Evolutionary conservation across 2,797 vertebrate species (phyloP).

Genomic region (Arremon aurantiirostris): DNA sequence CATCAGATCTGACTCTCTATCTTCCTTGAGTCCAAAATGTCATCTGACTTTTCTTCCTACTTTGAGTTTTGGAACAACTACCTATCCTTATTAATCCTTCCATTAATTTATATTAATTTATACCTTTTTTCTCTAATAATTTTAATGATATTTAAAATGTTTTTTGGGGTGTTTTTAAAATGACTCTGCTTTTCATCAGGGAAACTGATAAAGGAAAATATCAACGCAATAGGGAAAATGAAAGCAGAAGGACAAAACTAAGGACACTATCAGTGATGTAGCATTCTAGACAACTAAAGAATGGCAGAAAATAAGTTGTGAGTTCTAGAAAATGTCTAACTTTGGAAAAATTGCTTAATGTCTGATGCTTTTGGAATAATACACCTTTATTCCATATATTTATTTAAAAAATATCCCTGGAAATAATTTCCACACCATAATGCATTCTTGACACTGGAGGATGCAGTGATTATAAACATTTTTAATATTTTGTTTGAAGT

Average conservation of each 20-base stretch:
- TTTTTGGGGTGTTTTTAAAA: not conserved
- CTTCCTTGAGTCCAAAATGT: not conserved
- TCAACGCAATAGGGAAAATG: not conserved
- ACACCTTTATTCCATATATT: not conserved
- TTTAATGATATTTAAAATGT: not conserved
- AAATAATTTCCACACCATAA: not conserved
- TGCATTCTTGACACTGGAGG: not conserved
- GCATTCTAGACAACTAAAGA: not conserved
- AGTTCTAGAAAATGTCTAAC: not conserved
- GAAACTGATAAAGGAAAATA: not conserved
- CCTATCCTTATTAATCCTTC: not conserved
- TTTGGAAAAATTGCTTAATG: not conserved
- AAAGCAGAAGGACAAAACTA: not conserved
- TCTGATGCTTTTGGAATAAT: not conserved
- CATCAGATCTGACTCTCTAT: not conserved
- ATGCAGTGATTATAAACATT: not conserved
- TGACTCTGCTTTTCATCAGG: not conserved
- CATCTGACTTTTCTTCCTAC: not conserved
- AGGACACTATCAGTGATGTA: not conserved
- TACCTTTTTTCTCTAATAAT: not conserved
- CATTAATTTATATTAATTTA: not conserved
- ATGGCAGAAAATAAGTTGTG: not conserved
- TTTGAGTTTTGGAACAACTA: not conserved
- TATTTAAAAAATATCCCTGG: not conserved
- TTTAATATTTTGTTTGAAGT: not conserved